A percentile compares a stretch with the other conserved stretches of the same genome.
These are phyloP conservation scores for Chaetodon trifasciatus DNA, from an alignment of 2,797 vertebrate genomes.

Conservation along the genomic window DNA sequence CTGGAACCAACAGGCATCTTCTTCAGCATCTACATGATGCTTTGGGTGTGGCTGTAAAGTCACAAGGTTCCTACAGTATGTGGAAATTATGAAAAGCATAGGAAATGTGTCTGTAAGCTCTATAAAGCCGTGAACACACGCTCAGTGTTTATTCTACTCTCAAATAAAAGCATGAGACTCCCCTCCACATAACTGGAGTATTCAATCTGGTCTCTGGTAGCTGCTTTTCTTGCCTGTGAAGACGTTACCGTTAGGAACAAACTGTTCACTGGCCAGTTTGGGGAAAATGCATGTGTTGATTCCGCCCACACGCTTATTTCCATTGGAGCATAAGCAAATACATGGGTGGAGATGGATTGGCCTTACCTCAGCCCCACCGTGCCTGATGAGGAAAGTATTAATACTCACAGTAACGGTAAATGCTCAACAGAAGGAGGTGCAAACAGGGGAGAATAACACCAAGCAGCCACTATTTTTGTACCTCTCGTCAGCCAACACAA, in stretches of 20 bases:
- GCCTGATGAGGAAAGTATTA: slow-evolving; percentile 66
- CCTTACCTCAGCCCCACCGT: slow-evolving; percentile 38
- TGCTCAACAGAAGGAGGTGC: slow-evolving; percentile 31
- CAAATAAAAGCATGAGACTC: slow-evolving; percentile 57
- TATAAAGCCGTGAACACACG: slow-evolving; percentile 31
- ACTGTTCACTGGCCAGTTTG: slow-evolving; percentile 59
- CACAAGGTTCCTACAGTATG: slow-evolving; percentile 16
- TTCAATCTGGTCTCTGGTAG: slow-evolving; percentile 48
- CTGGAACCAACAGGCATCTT: slow-evolving; percentile 2
- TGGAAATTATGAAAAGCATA: slow-evolving; percentile 70
- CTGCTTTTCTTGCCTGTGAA: slow-evolving; percentile 47
- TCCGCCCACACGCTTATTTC: slow-evolving; percentile 64
- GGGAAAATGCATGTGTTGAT: slow-evolving; percentile 63
- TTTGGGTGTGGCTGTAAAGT: slow-evolving; percentile 49
- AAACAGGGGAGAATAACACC: slow-evolving; percentile 17
- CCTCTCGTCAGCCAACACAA: background rate
- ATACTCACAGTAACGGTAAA: slow-evolving; percentile 37
- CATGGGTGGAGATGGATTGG: slow-evolving; percentile 54
- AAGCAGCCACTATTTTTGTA: background rate
- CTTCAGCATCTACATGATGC: slow-evolving; percentile 14
- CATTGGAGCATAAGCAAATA: slow-evolving; percentile 52
- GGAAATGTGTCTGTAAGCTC: slow-evolving; percentile 36
- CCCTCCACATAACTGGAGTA: slow-evolving; percentile 55
- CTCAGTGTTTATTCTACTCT: slow-evolving; percentile 65
- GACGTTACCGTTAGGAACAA: slow-evolving; percentile 76